Evolutionary conservation across 2,888 invertebrate species (phyloP), one percentile per base, ranked within the genome.

Genomic region (Synergus gifuensis): DNA sequence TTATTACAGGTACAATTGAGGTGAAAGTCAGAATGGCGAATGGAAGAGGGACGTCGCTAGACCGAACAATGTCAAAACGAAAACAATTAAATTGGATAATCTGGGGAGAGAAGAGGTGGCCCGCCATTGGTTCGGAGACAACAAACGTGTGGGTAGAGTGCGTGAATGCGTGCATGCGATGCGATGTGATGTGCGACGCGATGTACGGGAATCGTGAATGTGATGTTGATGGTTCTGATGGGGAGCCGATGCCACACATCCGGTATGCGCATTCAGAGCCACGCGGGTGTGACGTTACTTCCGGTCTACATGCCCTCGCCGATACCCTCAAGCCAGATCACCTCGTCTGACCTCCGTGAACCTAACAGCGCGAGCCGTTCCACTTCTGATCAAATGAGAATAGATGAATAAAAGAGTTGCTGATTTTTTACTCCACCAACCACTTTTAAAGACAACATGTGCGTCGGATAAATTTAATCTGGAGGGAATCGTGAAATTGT

Each of bases 221-320:
- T 88, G 90, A 89, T 89, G 91, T 90, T 90, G 91, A 91, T 91
- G 91, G 90, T 87, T 89, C 88, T 89, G 91, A 92, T 92, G 92
- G 92, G 91, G 92, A 92, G 92, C 91, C 92, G 92, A 92, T 92
- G 92, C 91, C 91, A 91, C 91, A 90, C 92, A 91, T 92, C 92
- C 92, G 92, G 92, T 92, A 92, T 92, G 92, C 92, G 92, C 92
- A 92, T 92, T 92, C 91, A 92, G 89, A 92, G 88, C 90, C 92
- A 92, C 90, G 91, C 92, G 92, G 91, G 90, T 92, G 92, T 92
- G 92, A 92, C 92, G 92, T 91, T 92, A 90, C 91, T 92, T 92
- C 92, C 92, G 92, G 90, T 89, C 92, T 91, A 91, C 89, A 90
- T 91, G 90, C 90, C 90, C 89, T 87, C 89, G 85, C 87, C 87